Evolutionary conservation across 2,797 vertebrate genomes (phyloP), one percentile per base, ranked within the genome.

Genomic region (Acanthurus leucopareius): DNA sequence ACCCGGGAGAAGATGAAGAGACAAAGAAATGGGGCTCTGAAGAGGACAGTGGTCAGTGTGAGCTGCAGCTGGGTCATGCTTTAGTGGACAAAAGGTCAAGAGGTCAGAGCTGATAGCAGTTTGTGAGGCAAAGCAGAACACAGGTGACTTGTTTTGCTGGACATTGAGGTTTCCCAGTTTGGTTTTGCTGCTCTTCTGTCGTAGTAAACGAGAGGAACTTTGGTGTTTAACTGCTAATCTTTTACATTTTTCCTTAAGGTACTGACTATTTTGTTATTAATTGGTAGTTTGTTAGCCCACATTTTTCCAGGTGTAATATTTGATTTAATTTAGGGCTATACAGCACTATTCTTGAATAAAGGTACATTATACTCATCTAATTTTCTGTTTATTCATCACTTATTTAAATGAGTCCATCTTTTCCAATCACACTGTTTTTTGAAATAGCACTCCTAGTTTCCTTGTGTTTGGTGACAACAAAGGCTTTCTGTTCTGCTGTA

Each of bases 1-100:
- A 92, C 75, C 60, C 2, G 0, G 5, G 15, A 16, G 61, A 77
- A 49, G 86, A 88, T 77, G 74, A 69, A 83, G 75, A 78, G 72
- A 35, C 32, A 35, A 35, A 35, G 32, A 35, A 35, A 61, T 5
- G 20, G 19, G 20, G 49, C 38, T 65, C 40, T 51, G 68, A 20
- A 19, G 73, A 10, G 7, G 42, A 52, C 25, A 11, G 51, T 14
- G 57, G 65, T 74, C 54, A 28, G 32, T 35, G 67, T 47, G 70
- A 64, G 66, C n/a, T 7, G 49, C 63, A 28, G 47, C 7, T 38
- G 51, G 47, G 32, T 62, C 42, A 38, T 0, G 61, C 61, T 17
- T 63, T 28, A 64, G 59, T 19, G 28, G 84, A 73, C 53, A n/a
- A 87, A 73, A 85, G 87, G 83, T 88, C 3, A 77, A 70, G 28